These are phyloP conservation scores for Schizothorax lantsangensis DNA, from an alignment of 2,797 vertebrate species.

Conservation along the genomic window DNA sequence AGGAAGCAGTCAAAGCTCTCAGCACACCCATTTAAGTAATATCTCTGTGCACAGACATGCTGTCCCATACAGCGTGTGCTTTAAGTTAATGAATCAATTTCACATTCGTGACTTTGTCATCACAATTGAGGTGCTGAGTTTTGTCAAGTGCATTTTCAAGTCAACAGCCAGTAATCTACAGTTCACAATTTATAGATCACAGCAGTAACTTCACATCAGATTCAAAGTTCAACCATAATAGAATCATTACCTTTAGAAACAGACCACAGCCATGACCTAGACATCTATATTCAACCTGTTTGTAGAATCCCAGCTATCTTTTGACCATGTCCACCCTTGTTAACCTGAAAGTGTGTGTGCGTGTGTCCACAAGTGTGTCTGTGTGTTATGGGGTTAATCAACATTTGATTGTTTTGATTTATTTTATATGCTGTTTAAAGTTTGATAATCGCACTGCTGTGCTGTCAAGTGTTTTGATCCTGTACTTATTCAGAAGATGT, in stretches of 20 bases:
- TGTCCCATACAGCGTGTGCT: not conserved
- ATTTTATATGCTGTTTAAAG: too few species aligned
- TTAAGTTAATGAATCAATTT: not conserved
- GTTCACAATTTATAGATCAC: not conserved
- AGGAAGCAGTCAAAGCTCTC: conserved; percentile 25
- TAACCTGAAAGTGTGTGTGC: not conserved
- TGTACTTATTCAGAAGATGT: too few species aligned
- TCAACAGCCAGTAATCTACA: not conserved
- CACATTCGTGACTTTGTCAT: not conserved
- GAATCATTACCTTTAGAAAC: not conserved
- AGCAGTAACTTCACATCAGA: not conserved
- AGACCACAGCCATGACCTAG: not conserved
- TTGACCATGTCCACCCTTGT: conserved; percentile 3
- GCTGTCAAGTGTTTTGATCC: too few species aligned
- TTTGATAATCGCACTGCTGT: too few species aligned
- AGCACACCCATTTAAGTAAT: not conserved
- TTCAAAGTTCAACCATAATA: not conserved
- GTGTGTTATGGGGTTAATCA: conserved; percentile 34
- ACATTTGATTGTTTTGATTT: too few species aligned
- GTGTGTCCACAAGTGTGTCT: conserved; percentile 26
- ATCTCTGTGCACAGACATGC: not conserved
- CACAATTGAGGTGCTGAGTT: not conserved
- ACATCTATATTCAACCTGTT: conserved; percentile 19
- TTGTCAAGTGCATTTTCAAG: not conserved
- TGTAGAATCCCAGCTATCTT: conserved; percentile 10